These are phyloP conservation scores for Drosophila mayaguana DNA, from an alignment of 2,888 invertebrate genomes.

Conservation along the genomic window DNA sequence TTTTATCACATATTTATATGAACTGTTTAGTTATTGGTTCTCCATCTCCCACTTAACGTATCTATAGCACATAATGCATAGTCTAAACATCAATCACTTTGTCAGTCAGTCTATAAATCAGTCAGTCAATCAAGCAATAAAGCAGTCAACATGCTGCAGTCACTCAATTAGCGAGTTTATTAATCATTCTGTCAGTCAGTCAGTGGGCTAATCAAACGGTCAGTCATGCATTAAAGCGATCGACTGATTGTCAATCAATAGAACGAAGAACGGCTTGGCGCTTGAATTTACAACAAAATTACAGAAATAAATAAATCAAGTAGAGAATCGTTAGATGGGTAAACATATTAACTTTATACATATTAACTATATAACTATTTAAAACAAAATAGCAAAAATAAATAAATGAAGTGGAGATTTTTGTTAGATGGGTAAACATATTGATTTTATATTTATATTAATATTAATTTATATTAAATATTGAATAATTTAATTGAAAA, in stretches of 20 bases:
- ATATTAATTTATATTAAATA: no score
- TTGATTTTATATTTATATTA: no score
- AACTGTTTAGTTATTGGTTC: neutral
- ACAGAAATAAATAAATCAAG: neutral
- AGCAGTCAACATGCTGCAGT: neutral
- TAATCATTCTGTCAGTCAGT: conserved; percentile 7
- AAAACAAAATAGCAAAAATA: no score
- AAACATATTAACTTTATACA: no score
- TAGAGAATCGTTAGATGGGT: no score
- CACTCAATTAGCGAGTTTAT: neutral
- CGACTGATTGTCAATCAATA: neutral
- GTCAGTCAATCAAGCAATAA: neutral
- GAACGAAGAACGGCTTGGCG: neutral
- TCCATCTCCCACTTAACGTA: neutral
- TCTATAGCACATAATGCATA: neutral
- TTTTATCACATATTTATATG: no score
- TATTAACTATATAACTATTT: no score
- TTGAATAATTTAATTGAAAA: no score
- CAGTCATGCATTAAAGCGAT: neutral
- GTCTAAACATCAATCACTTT: neutral
- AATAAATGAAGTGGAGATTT: no score
- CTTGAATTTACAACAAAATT: neutral
- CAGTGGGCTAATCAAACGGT: conserved; percentile 1
- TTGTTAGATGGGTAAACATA: no score
- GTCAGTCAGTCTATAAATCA: conserved; percentile 1